Percentiles rank a stretch among this genome's conserved stretches.
phyloP scores from a whole-genome alignment of 2,113 vertebrate species.

The Notarius quadriscutis region DNA sequence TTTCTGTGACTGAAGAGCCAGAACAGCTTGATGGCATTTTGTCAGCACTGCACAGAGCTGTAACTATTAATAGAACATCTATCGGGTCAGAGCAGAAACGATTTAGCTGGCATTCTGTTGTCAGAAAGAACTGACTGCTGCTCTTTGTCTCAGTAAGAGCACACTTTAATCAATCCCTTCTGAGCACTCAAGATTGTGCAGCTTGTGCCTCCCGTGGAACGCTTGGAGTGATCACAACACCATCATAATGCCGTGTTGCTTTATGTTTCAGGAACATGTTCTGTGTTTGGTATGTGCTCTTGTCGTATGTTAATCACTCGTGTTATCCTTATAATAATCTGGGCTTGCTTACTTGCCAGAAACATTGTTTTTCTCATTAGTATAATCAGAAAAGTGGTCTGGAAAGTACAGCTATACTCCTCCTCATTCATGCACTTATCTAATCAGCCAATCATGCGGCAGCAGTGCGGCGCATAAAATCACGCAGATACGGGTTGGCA shows the following conservation, averaged over 20 bases:
- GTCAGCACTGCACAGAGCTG: neutral
- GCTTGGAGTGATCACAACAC: neutral
- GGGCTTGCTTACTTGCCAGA: neutral
- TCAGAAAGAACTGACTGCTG: neutral
- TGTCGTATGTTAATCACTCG: neutral
- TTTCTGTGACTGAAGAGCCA: neutral
- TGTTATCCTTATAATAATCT: neutral
- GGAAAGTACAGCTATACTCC: neutral
- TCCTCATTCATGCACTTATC: too few relatives aligned
- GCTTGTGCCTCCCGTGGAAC: neutral
- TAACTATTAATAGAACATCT: slow-evolving; percentile 7
- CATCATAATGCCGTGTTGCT: neutral
- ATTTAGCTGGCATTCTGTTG: slow-evolving; percentile 3
- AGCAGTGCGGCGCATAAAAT: neutral
- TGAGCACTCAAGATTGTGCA: neutral
- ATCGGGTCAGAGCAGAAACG: neutral
- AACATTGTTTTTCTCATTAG: neutral
- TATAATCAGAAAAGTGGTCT: neutral
- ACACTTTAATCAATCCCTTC: slow-evolving; percentile 12
- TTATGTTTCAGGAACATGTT: neutral
- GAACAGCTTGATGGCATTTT: neutral
- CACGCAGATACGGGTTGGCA: neutral
- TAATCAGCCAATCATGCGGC: neutral
- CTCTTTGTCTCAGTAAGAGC: neutral
- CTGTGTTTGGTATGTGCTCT: neutral